phyloP scores from a whole-genome alignment of 1,140 invertebrate genomes.

The Cydia amplana region DNA sequence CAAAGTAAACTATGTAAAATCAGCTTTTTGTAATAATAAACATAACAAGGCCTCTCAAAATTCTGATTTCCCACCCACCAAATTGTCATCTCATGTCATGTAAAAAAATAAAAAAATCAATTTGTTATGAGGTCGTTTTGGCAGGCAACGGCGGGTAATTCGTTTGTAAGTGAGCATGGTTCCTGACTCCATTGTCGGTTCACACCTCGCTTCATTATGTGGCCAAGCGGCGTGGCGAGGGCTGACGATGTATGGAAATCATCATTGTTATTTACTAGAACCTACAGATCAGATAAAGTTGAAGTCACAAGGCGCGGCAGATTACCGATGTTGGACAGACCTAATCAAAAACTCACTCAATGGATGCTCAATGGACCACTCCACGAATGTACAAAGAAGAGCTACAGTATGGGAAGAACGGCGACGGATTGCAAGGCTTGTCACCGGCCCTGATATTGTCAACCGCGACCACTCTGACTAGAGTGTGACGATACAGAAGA shows the following conservation, averaged over 20 bases:
- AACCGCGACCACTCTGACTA: too few relatives aligned
- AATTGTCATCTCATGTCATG: slow-evolving; percentile 41
- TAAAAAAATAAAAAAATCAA: slow-evolving; percentile 60
- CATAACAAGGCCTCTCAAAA: not conserved
- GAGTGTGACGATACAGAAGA: too few relatives aligned
- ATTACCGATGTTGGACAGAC: too few relatives aligned
- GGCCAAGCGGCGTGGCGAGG: slow-evolving; percentile 44
- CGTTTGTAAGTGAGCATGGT: slow-evolving; percentile 58
- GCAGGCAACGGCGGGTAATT: slow-evolving; percentile 47
- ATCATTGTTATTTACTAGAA: too few relatives aligned
- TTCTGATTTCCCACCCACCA: slow-evolving; percentile 11
- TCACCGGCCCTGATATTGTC: too few relatives aligned
- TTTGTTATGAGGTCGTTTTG: slow-evolving; percentile 57
- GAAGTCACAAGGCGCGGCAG: too few relatives aligned
- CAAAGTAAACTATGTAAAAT: slow-evolving; percentile 3
- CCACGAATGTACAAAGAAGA: too few relatives aligned
- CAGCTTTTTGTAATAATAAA: not conserved
- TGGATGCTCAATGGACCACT: too few relatives aligned
- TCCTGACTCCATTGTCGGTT: slow-evolving; percentile 49
- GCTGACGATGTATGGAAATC: slow-evolving; percentile 27
- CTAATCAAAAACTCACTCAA: too few relatives aligned
- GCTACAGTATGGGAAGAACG: too few relatives aligned
- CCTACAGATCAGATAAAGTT: too few relatives aligned
- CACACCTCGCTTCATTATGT: slow-evolving; percentile 46
- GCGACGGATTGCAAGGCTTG: too few relatives aligned